Evolutionary conservation across 2,113 vertebrate genomes (phyloP).

Genomic region (Myocastor coypus): DNA sequence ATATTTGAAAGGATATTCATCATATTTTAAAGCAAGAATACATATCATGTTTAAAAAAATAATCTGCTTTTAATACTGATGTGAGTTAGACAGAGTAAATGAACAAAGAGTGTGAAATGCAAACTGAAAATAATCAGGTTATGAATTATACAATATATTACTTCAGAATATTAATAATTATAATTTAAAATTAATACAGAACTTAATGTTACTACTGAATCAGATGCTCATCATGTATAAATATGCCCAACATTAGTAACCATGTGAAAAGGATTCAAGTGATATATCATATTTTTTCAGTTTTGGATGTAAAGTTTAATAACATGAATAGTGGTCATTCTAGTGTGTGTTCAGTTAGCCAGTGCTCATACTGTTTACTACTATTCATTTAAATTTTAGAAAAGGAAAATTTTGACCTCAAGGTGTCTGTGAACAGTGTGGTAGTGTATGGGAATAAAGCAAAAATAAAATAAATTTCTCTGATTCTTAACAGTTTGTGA

Average conservation of each 20-base stretch:
- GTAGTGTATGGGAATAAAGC: not conserved
- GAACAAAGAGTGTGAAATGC: not conserved
- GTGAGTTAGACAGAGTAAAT: not conserved
- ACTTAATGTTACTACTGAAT: not conserved
- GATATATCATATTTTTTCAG: not conserved
- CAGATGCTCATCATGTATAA: not conserved
- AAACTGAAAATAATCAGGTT: not conserved
- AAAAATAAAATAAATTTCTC: not conserved
- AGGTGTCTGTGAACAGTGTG: not conserved
- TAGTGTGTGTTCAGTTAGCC: not conserved
- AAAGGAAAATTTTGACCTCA: not conserved
- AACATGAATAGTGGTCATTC: not conserved
- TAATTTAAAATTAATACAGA: not conserved
- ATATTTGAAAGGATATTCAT: not conserved
- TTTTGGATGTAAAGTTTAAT: not conserved
- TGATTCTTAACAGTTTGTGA: not conserved
- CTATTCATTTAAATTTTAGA: not conserved
- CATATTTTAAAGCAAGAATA: slow-evolving; percentile 15
- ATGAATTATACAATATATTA: not conserved
- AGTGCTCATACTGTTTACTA: not conserved
- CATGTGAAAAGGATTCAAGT: not conserved
- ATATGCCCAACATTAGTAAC: not conserved
- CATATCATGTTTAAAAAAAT: not conserved
- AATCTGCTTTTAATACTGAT: slow-evolving; percentile 18
- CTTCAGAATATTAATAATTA: not conserved